Conservation (phyloP, 2,797 vertebrate species). For the Acanthurus leucopareius region DNA sequence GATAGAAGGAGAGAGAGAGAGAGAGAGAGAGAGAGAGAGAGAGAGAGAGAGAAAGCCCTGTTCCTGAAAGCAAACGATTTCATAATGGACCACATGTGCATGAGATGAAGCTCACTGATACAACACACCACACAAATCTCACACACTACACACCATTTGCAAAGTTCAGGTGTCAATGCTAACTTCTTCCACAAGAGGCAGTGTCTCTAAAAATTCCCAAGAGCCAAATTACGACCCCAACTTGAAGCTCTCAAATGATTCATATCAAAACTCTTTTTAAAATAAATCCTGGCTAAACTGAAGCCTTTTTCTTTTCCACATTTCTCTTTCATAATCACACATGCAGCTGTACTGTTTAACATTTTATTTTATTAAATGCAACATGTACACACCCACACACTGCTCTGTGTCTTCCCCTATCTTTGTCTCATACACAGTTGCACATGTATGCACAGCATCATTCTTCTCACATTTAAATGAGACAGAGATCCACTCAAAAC, state of each 20-base stretch:
- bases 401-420: neutral
- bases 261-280: neutral
- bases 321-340: neutral
- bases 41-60: conserved; percentile 27
- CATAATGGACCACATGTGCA: conserved; percentile 48
- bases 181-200: neutral
- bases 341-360: neutral
- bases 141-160: neutral
- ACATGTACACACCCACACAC: conserved; percentile 30
- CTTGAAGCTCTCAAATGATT: neutral
- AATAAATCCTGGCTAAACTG: conserved; percentile 7
- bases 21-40: conserved; percentile 16
- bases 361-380: conserved; percentile 13
- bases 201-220: conserved; percentile 14
- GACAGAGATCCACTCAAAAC: conserved; percentile 57
- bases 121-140: conserved; percentile 3
- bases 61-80: conserved; percentile 57
- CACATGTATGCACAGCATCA: conserved; percentile 32
- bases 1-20: conserved; percentile 31
- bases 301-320: neutral
- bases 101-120: conserved; percentile 35
- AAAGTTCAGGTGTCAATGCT: conserved; percentile 9
- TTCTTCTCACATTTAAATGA: conserved; percentile 53
- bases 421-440: conserved; percentile 34
- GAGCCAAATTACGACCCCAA: neutral